Conservation (phyloP, 2,888 invertebrate genomes). For the Cheilosia urbana region DNA sequence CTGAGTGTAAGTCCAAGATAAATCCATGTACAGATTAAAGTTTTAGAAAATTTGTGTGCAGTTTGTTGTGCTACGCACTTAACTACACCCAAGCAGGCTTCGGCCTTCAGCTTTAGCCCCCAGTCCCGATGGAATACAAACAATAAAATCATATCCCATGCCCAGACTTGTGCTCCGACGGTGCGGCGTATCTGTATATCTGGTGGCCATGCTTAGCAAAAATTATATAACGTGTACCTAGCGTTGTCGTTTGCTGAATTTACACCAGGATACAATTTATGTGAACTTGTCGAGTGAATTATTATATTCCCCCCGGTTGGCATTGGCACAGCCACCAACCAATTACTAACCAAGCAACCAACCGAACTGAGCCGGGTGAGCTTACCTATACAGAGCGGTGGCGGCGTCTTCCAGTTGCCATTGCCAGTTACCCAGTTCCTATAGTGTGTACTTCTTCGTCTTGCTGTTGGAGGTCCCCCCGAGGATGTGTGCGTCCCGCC, state of each 20-base stretch:
- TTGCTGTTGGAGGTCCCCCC: not conserved
- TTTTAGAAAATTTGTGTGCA: constrained; percentile 72
- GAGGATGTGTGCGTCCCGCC: constrained; percentile 2
- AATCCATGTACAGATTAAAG: constrained; percentile 77
- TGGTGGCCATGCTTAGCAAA: constrained; percentile 68
- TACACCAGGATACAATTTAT: constrained; percentile 76
- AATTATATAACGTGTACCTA: constrained; percentile 72
- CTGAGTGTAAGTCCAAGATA: constrained; percentile 77
- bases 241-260: constrained; percentile 75
- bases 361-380: constrained; percentile 44
- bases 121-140: constrained; percentile 47
- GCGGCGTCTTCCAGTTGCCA: constrained; percentile 20
- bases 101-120: not conserved
- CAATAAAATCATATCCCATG: constrained; percentile 67
- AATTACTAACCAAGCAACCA: constrained; percentile 60
- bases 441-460: not conserved
- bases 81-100: constrained; percentile 25
- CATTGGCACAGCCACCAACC: constrained; percentile 65
- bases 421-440: constrained; percentile 6
- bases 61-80: constrained; percentile 72
- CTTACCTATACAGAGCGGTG: constrained; percentile 28
- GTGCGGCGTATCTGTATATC: constrained; percentile 28
- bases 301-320: constrained; percentile 73
- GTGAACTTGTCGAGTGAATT: constrained; percentile 76
- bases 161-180: not conserved